phyloP scores from a whole-genome alignment of 1,140 invertebrate genomes.

The Lutraria rhynchaena region DNA sequence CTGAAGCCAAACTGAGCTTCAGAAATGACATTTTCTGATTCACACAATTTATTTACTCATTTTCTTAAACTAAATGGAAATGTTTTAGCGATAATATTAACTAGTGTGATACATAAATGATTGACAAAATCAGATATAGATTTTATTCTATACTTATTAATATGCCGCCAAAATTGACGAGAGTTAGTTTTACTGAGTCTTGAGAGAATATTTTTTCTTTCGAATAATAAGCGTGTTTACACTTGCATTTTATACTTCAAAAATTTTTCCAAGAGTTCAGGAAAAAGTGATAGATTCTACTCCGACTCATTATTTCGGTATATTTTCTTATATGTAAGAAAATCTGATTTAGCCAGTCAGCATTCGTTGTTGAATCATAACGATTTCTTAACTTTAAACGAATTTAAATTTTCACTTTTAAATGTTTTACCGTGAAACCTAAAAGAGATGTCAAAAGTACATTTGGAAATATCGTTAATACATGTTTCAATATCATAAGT shows the following conservation, averaged over 20 bases:
- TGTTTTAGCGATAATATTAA: constrained; percentile 37
- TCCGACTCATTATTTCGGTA: neutral
- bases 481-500: neutral
- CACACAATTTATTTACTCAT: constrained; percentile 29
- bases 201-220: neutral
- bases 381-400: neutral
- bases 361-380: neutral
- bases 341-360: neutral
- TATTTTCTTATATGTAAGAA: neutral
- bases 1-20: too few relatives aligned
- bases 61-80: constrained; percentile 21
- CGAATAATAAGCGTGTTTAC: neutral
- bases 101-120: neutral
- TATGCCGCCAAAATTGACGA: neutral
- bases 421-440: neutral
- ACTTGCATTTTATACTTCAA: neutral
- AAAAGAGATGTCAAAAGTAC: neutral
- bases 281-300: neutral
- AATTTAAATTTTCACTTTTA: neutral
- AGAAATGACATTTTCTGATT: constrained; percentile 1
- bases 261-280: neutral
- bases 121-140: neutral
- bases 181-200: too few relatives aligned
- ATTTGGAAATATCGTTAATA: neutral
- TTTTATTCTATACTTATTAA: neutral